phyloP scores from a whole-genome alignment of 2,797 vertebrate genomes.

The Pampus argenteus region DNA sequence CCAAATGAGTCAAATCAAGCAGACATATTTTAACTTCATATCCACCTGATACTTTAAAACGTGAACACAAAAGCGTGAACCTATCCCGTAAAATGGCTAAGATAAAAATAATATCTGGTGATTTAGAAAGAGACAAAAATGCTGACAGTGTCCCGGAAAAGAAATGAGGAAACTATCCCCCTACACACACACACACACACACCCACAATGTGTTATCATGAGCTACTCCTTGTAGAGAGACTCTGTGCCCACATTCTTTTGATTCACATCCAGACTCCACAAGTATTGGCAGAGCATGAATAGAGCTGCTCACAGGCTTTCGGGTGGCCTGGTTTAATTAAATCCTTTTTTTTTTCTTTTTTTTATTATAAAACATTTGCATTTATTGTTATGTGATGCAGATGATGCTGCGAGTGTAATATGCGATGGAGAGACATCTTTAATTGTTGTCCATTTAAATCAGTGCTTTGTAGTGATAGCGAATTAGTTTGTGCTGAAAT shows the following conservation, averaged over 20 bases:
- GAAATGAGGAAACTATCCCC: constrained; percentile 54
- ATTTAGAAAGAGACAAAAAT: constrained; percentile 25
- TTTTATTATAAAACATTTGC: neutral
- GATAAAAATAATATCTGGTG: constrained; percentile 8
- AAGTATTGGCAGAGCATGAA: constrained; percentile 56
- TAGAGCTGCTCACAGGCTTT: constrained; percentile 49
- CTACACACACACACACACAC: constrained; percentile 11
- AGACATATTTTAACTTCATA: too few species aligned
- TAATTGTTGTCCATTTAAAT: neutral
- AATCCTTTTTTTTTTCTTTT: constrained; percentile 3
- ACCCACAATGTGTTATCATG: constrained; percentile 35
- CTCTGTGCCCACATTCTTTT: constrained; percentile 53
- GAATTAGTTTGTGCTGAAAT: too few species aligned
- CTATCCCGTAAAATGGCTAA: neutral
- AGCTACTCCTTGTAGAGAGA: constrained; percentile 46
- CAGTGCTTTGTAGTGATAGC: neutral
- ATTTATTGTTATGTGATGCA: neutral
- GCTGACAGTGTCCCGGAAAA: constrained; percentile 54
- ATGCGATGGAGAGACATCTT: neutral
- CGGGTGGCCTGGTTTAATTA: constrained; percentile 44
- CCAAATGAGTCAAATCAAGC: too few species aligned
- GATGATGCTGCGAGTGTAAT: neutral
- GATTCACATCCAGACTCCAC: constrained; percentile 63
- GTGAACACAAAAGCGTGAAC: too few species aligned
- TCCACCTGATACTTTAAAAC: too few species aligned